Conservation (phyloP, 2,888 invertebrate species). For the Eretmocerus hayati region DNA sequence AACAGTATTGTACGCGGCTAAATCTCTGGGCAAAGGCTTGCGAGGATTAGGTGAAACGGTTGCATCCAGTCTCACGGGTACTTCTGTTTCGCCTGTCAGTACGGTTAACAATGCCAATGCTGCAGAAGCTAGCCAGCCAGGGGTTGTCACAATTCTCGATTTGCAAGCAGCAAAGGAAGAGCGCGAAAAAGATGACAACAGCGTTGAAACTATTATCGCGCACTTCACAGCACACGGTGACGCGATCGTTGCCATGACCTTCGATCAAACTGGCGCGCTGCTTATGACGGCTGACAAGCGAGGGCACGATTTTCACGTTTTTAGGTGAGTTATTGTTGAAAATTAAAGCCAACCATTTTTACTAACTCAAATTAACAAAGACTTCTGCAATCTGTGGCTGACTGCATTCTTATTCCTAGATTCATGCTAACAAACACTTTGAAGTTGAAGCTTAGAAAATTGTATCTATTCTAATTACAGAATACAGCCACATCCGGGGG, state of each 20-base stretch:
- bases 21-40: constrained; percentile 84
- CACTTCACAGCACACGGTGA: constrained; percentile 85
- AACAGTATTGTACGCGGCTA: constrained; percentile 89
- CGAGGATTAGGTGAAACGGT: constrained; percentile 87
- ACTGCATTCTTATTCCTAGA: too few relatives aligned
- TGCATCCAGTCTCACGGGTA: constrained; percentile 76
- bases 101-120: constrained; percentile 33
- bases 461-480: constrained; percentile 42
- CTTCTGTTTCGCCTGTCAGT: constrained; percentile 33
- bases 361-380: too few relatives aligned
- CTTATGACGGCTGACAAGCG: constrained; percentile 85
- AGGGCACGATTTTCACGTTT: constrained; percentile 94
- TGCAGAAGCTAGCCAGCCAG: constrained; percentile 65
- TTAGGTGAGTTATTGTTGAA: constrained; percentile 42
- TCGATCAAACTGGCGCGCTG: constrained; percentile 85
- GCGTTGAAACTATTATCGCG: constrained; percentile 70
- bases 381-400: too few relatives aligned
- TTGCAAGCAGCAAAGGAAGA: constrained; percentile 62
- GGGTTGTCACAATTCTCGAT: constrained; percentile 83
- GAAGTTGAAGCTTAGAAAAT: not conserved
- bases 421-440: too few relatives aligned
- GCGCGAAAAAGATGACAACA: constrained; percentile 55
- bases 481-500: constrained; percentile 86
- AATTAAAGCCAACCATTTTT: not conserved
- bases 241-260: constrained; percentile 81